These are phyloP conservation scores for Trachymyrmex septentrionalis DNA, from an alignment of 1,140 invertebrate genomes.

Conservation along the genomic window DNA sequence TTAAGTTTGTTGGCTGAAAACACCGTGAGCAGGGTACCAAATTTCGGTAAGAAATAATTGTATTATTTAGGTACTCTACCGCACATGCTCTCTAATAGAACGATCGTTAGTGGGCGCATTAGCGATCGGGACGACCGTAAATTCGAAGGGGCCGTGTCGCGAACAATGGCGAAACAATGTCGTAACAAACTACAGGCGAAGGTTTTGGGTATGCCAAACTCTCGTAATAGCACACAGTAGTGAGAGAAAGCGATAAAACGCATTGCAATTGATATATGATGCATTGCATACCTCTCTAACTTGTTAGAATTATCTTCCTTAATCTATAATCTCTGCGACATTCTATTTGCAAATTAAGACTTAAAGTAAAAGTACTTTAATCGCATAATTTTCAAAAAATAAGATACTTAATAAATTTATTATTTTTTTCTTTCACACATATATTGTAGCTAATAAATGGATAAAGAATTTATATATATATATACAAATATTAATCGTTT, in stretches of 20 bases:
- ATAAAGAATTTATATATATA: not conserved
- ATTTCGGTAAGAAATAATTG: slow-evolving; percentile 39
- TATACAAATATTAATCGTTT: not conserved
- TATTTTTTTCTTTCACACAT: not conserved
- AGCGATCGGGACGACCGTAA: slow-evolving; percentile 68
- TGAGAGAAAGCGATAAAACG: slow-evolving; percentile 52
- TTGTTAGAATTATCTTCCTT: slow-evolving; percentile 52
- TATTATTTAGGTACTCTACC: slow-evolving; percentile 40
- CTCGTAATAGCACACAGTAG: slow-evolving; percentile 61
- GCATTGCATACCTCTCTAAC: slow-evolving; percentile 41
- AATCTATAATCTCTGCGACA: not conserved
- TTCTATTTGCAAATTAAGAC: slow-evolving; percentile 11
- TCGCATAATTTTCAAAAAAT: not conserved
- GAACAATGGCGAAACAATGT: slow-evolving; percentile 81
- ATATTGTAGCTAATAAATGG: not conserved
- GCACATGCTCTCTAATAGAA: slow-evolving; percentile 67
- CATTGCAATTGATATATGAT: slow-evolving; percentile 68
- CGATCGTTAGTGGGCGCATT: slow-evolving; percentile 74
- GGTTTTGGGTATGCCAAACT: slow-evolving; percentile 42
- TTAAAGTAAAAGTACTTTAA: not conserved
- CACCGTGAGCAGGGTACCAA: not conserved
- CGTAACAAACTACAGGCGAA: slow-evolving; percentile 68
- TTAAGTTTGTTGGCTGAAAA: not conserved
- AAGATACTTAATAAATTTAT: not conserved
- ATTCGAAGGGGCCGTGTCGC: slow-evolving; percentile 66